Evolutionary conservation across 2,797 vertebrate species (phyloP).

Genomic region (Schizothorax lantsangensis): DNA sequence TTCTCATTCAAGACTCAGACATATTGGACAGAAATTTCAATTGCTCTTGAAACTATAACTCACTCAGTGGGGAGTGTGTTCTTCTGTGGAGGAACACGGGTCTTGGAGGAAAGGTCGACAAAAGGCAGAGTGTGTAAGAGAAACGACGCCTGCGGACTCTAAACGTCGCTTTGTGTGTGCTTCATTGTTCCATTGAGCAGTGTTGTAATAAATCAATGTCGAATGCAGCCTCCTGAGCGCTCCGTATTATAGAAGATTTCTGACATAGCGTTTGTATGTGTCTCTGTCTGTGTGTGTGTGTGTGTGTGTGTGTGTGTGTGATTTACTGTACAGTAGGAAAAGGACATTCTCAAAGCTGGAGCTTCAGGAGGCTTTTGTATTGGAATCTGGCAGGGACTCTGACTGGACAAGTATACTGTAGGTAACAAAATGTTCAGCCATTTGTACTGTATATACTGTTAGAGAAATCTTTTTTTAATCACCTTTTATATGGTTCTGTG

Average conservation of each 20-base stretch:
- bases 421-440: not conserved
- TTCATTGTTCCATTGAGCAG: slow-evolving; percentile 51
- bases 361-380: not conserved
- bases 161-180: slow-evolving; percentile 52
- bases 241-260: slow-evolving; percentile 37
- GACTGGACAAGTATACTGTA: not conserved
- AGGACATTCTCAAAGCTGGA: slow-evolving; percentile 16
- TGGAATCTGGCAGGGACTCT: not conserved
- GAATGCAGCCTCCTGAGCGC: slow-evolving; percentile 42
- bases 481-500: not conserved
- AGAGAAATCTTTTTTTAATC: too few relatives aligned
- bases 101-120: slow-evolving; percentile 49
- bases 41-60: slow-evolving; percentile 51
- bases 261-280: slow-evolving; percentile 40
- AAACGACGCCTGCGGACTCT: slow-evolving; percentile 47
- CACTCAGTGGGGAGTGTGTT: slow-evolving; percentile 43
- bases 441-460: not conserved
- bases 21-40: slow-evolving; percentile 47
- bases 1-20: slow-evolving; percentile 33
- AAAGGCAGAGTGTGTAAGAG: slow-evolving; percentile 52
- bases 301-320: slow-evolving; percentile 15
- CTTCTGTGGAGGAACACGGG: slow-evolving; percentile 45
- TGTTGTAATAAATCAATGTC: slow-evolving; percentile 60
- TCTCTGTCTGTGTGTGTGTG: not conserved
- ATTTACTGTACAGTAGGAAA: slow-evolving; percentile 3